Evolutionary conservation across 2,113 vertebrate genomes (phyloP), one percentile per base, ranked within the genome.

Genomic region (Ceyx margarethae): DNA sequence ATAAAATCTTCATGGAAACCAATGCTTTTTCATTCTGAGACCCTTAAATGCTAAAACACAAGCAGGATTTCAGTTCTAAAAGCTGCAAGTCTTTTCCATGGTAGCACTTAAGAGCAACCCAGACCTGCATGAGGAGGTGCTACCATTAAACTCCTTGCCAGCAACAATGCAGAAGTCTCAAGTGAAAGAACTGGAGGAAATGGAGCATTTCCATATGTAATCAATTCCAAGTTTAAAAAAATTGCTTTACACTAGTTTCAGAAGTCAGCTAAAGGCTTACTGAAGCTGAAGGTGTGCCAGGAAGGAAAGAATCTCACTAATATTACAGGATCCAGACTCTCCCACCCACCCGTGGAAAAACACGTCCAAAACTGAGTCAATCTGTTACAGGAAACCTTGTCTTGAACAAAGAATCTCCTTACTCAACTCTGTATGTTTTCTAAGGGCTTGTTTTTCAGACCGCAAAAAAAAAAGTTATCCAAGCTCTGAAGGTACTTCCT

Each of bases 291-390:
- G 21, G n/a, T 48, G 28, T 54, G 50, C 72, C 64, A 91, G 67
- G 87, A 37, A 45, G 5, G 53, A 81, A 91, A 78, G 66, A 87
- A 67, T 51, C 69, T 74, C 19, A 85, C 77, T 48, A 88, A 66
- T 33, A 88, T 46, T 65, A 80, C 56, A 93, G 87, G 76, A 95
- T 82, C 46, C 80, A 90, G 82, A 80, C 72, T 94, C 37, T 71
- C 40, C 48, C 85, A 85, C 88, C 53, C 92, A 91, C 85, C 28
- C 81, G 69, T 12, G 0, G 42, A 68, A 91, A 64, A 93, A 22
- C 4, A 5, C 37, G 42, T n/a, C 80, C 83, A 92, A 82, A 82
- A 65, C 17, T 0, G 1, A 88, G 64, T 23, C 79, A 93, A 74
- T 85, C 82, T 93, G 90, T 57, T 82, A 87, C 33, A 91, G 54